phyloP scores from a whole-genome alignment of 2,113 vertebrate genomes.

The Thryonomys swinderianus region DNA sequence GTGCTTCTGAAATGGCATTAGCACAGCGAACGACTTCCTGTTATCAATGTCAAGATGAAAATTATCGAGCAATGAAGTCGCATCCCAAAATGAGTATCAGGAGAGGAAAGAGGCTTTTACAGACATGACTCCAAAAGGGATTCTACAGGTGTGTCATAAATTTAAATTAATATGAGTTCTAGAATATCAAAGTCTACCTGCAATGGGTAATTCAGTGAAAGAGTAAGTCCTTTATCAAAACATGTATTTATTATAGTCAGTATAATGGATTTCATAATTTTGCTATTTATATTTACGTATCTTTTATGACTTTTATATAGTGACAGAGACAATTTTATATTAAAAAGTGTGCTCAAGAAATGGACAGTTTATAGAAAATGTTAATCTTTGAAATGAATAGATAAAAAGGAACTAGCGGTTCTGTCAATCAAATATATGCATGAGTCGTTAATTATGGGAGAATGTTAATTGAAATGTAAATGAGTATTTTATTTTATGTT shows the following conservation, averaged over 20 bases:
- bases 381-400: background rate
- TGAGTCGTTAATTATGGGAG: background rate
- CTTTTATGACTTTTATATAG: background rate
- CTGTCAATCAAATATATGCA: background rate
- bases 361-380: background rate
- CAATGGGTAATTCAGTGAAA: background rate
- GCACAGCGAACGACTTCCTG: constrained; percentile 54
- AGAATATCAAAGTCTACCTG: background rate
- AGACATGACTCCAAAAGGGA: background rate
- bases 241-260: background rate
- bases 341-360: background rate
- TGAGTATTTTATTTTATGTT: background rate
- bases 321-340: background rate
- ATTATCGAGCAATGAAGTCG: constrained; percentile 67
- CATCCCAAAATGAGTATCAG: constrained; percentile 34
- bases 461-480: background rate
- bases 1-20: constrained; percentile 75
- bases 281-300: background rate
- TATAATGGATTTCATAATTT: background rate
- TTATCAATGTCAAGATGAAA: constrained; percentile 56
- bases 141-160: background rate
- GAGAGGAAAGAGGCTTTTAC: constrained; percentile 17
- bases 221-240: background rate
- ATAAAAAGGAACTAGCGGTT: background rate
- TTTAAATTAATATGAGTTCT: background rate